Base-by-base conservation (phyloP, 2,797 vertebrate genomes). In the Sebastiscus albofasciatus region DNA sequence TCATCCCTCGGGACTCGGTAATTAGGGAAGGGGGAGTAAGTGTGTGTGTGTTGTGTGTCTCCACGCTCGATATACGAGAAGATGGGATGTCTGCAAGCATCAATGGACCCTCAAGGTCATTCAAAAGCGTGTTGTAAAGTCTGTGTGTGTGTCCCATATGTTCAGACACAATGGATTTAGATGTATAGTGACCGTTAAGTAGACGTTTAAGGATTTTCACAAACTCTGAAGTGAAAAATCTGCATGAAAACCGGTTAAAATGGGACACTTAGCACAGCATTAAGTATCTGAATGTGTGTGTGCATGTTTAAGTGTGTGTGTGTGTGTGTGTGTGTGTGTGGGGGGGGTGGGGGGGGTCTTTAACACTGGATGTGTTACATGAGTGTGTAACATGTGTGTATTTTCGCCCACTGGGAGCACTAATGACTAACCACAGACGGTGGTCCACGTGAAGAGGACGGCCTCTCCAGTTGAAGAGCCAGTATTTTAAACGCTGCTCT, bases 401-500 rank as follows among this genome's bases (percentile, higher is more conserved):
- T 81, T 80, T 82, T 64, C 65, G 66, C 39, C 39, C 74, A 27
- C 13, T 71, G 54, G 77, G 76, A 71, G 69, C 65, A 27, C 68
- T 90, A 89, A 91, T 87, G 81, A 83, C 72, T 80, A 58, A 72
- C 67, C 80, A 31, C 71, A 88, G 72, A 81, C 27, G 72, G 83
- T 74, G 81, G 84, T 88, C 68, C 70, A 22, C 74, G 79, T 91
- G 87, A 91, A 90, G 88, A 90, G 83, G 79, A 83, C 52, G 79
- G 79, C 73, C 84, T 79, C 87, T 85, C 58, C 73, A 61, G 75
- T 71, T 90, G 79, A 92, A 87, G 88, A 84, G 88, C 56, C 49
- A 26, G 68, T 67, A 55, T 86, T 82, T 73, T 75, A 86, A 85
- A 77, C 18, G 16, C 84, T 62, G n/a, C 3, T 58, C 59, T 83